Conservation (phyloP, 2,888 invertebrate species). For the Chaitophorus viminalis region DNA sequence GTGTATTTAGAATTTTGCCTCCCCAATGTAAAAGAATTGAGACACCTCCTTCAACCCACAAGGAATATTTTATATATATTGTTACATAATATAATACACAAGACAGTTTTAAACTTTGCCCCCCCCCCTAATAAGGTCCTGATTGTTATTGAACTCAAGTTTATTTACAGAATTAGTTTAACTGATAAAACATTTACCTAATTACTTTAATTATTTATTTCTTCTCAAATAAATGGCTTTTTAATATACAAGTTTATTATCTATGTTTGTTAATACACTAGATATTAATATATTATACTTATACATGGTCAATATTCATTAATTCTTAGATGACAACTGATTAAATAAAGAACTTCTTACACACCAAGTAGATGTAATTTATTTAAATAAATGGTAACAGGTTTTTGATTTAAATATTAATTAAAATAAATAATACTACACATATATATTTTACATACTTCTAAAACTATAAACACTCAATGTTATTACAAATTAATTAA, state of each 20-base stretch:
- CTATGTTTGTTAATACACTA: background rate
- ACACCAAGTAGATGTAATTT: too few relatives aligned
- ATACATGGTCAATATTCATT: background rate
- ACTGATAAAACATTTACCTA: background rate
- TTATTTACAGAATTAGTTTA: background rate
- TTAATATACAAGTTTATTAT: background rate
- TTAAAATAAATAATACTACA: background rate
- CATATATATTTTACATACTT: background rate
- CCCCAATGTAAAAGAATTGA: too few relatives aligned
- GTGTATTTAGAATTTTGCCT: too few relatives aligned
- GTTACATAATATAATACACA: too few relatives aligned
- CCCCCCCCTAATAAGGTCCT: too few relatives aligned
- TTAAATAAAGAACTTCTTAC: too few relatives aligned
- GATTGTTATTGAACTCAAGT: background rate
- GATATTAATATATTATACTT: background rate
- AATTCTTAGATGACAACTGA: background rate
- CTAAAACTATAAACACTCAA: background rate
- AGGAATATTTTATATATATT: too few relatives aligned
- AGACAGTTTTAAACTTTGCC: too few relatives aligned
- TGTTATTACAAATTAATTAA: too few relatives aligned
- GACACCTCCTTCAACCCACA: too few relatives aligned
- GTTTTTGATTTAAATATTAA: too few relatives aligned
- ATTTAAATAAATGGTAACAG: too few relatives aligned
- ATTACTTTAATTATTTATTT: background rate
- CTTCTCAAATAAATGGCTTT: background rate